Evolutionary conservation across 2,797 vertebrate species (phyloP), one percentile per base, ranked within the genome.

Genomic region (Cheirogaleus major): DNA sequence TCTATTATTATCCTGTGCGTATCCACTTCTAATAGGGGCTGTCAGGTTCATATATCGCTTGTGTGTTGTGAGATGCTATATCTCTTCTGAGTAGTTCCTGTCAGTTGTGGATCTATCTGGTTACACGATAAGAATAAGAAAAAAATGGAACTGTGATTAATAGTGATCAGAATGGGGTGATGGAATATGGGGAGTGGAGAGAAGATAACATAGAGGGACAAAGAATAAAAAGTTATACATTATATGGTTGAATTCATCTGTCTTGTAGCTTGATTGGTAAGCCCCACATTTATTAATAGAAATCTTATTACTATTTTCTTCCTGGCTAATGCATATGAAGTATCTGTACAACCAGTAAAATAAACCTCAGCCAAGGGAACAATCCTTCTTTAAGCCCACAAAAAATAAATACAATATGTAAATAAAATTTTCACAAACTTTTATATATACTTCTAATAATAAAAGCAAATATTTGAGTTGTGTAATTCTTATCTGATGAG

Each of bases 241-340:
- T 96, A 83, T 87, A 93, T 84, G 89, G 79, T 95, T 93, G 78
- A 97, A 97, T 95, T 35, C 48, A 67, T 97, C 91, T 78, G 5
- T 95, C 91, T 95, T 97, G 84, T 97, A 97, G 95, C 97, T 98
- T 98, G 96, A 94, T 96, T 92, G 91, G 91, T 96, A 95, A 98
- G 79, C 92, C 81, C 89, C 91, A 91, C 86, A 72, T 91, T 98
- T 98, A 98, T 97, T 85, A 98, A 91, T 86, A 98, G 95, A 97
- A 97, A 96, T 97, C 70, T 95, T 97, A 89, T 87, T 92, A 89
- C 97, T 98, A 97, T 98, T 98, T 98, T 98, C 96, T 98, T 97
- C 84, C 78, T 96, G 38, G 88, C 75, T 90, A 93, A 95, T 84
- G 27, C 61, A 93, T 22, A 96, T 96, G 94, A 92, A 97, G 96